Conservation (phyloP, 2,797 vertebrate species). For the Acrossocheilus fasciatus region DNA sequence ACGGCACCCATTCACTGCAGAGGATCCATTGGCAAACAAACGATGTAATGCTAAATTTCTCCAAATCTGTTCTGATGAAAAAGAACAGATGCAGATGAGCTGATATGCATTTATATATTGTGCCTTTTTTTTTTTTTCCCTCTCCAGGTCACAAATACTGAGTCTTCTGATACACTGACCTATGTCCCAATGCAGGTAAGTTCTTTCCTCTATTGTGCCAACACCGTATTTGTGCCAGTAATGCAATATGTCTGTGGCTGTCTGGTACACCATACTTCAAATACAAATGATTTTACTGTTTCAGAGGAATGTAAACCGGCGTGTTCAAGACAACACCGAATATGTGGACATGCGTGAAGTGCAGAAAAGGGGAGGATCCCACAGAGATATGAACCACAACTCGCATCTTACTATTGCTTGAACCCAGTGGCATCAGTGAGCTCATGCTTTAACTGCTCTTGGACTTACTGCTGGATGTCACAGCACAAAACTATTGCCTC, state of each 20-base stretch:
- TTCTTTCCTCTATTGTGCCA: neutral
- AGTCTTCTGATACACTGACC: conserved; percentile 42
- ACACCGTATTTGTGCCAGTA: neutral
- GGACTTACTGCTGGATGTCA: neutral
- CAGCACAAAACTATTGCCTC: neutral
- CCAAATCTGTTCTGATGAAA: neutral
- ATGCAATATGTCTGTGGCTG: neutral
- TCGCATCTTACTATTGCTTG: conserved; percentile 1
- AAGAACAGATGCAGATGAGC: neutral
- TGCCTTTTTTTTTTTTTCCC: neutral
- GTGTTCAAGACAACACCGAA: conserved; percentile 46
- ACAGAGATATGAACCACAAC: conserved; percentile 59
- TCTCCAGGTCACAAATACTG: conserved; percentile 33
- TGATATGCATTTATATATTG: neutral
- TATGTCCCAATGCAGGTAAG: conserved; percentile 63
- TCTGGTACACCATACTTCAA: neutral
- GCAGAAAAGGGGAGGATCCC: conserved; percentile 28
- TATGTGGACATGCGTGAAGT: conserved; percentile 61
- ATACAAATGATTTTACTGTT: conserved; percentile 14
- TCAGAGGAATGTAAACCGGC: conserved; percentile 40
- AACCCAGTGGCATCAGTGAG: neutral
- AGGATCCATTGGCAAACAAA: neutral
- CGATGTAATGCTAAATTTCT: neutral
- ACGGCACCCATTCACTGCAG: neutral
- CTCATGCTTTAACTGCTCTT: neutral